Percentiles rank a stretch among this genome's conserved stretches.
Evolutionary conservation across 2,113 vertebrate species (phyloP).

Genomic region (Gnathonemus longibarbis): DNA sequence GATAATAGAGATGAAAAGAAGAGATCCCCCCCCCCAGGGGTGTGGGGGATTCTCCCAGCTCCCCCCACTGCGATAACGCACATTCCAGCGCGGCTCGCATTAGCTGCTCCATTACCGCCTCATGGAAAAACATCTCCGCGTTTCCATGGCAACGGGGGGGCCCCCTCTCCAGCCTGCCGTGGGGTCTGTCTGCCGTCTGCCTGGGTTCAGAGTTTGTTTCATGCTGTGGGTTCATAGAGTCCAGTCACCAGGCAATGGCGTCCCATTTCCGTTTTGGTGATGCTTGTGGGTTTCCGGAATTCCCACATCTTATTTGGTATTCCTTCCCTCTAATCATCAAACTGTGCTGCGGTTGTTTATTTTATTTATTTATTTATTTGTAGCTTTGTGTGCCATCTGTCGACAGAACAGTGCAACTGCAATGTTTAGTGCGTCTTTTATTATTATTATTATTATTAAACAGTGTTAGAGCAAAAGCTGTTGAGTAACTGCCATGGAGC

Average conservation of each 20-base stretch:
- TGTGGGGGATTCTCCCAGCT: neutral
- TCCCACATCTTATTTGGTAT: neutral
- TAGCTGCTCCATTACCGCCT: neutral
- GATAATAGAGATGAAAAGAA: neutral
- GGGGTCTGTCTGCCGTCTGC: neutral
- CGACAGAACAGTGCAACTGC: neutral
- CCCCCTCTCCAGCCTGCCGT: neutral
- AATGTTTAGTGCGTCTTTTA: neutral
- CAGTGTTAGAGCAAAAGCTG: neutral
- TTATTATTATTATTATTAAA: neutral
- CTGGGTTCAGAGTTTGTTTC: neutral
- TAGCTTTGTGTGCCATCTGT: neutral
- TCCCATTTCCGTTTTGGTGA: neutral
- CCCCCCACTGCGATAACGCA: neutral
- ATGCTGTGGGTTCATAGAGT: neutral
- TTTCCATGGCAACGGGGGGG: neutral
- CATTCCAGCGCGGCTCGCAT: neutral
- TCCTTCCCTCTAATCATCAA: neutral
- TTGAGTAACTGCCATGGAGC: neutral
- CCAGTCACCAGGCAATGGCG: neutral
- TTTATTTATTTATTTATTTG: neutral
- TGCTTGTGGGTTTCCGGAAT: neutral
- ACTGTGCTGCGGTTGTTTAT: neutral
- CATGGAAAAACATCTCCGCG: neutral
- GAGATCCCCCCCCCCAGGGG: neutral